phyloP scores from a whole-genome alignment of 2,113 vertebrate species.

The Ailuropoda melanoleuca region DNA sequence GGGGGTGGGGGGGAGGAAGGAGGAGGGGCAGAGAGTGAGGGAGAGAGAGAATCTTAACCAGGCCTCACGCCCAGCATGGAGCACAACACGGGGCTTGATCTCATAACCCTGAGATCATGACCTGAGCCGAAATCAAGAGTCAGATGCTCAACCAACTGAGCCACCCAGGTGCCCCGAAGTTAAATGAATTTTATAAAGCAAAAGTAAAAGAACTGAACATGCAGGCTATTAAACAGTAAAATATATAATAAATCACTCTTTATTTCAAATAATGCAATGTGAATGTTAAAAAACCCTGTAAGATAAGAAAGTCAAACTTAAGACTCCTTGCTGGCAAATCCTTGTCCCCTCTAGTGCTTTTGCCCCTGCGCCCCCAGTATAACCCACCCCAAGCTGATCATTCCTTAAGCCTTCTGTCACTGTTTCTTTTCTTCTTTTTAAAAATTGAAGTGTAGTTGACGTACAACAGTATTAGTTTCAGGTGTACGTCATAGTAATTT shows the following conservation, averaged over 20 bases:
- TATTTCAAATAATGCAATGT: background rate
- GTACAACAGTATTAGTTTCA: background rate
- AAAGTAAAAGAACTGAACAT: background rate
- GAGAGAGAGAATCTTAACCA: no score
- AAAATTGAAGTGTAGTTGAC: background rate
- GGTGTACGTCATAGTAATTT: background rate
- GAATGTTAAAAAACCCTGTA: background rate
- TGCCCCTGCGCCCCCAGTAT: background rate
- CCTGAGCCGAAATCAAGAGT: no score
- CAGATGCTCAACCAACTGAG: background rate
- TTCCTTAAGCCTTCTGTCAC: background rate
- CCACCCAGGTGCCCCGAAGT: background rate
- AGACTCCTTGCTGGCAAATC: background rate
- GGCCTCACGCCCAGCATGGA: no score
- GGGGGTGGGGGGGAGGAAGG: no score
- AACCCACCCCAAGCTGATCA: background rate
- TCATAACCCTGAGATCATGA: no score
- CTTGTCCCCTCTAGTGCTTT: background rate
- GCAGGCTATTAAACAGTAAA: background rate
- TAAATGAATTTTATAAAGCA: background rate
- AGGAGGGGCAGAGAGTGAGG: no score
- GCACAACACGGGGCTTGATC: no score
- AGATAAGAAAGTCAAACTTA: background rate
- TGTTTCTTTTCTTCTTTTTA: background rate
- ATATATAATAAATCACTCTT: background rate